Evolutionary conservation across 2,888 invertebrate genomes (phyloP).

Genomic region (Neoaliturus tenellus): DNA sequence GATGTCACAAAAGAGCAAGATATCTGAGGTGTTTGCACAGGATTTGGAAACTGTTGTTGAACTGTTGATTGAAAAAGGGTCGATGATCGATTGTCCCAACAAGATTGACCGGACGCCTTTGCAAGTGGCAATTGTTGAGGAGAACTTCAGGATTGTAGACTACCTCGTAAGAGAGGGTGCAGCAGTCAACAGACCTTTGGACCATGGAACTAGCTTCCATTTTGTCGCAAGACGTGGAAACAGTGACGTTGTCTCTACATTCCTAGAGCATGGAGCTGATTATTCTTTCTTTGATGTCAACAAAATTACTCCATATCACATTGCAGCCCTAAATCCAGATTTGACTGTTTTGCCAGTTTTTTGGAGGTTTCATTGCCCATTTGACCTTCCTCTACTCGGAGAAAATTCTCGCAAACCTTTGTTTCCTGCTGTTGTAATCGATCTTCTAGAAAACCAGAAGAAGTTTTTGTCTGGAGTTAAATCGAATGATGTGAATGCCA

Average conservation of each 20-base stretch:
- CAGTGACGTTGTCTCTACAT: not conserved
- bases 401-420: not conserved
- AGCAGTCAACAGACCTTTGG: not conserved
- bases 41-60: not conserved
- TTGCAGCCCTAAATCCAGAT: not conserved
- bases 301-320: constrained; percentile 34
- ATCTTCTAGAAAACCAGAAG: not conserved
- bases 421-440: not conserved
- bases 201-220: constrained; percentile 23
- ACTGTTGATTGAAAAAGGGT: not conserved
- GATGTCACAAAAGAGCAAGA: constrained; percentile 1
- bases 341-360: constrained; percentile 1
- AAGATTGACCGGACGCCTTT: constrained; percentile 1
- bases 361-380: constrained; percentile 28
- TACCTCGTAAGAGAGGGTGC: constrained; percentile 18
- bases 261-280: constrained; percentile 17
- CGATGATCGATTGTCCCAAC: not conserved
- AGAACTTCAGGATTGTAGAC: not conserved
- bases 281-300: not conserved
- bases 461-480: not conserved
- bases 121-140: not conserved
- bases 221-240: not conserved
- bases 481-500: not conserved
- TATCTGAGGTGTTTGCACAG: not conserved
- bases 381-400: not conserved